Evolutionary conservation across 92 coral and sea anemone species (phyloP), one percentile per base, ranked within the genome.

Genomic region (Zoanthus gigantus): DNA sequence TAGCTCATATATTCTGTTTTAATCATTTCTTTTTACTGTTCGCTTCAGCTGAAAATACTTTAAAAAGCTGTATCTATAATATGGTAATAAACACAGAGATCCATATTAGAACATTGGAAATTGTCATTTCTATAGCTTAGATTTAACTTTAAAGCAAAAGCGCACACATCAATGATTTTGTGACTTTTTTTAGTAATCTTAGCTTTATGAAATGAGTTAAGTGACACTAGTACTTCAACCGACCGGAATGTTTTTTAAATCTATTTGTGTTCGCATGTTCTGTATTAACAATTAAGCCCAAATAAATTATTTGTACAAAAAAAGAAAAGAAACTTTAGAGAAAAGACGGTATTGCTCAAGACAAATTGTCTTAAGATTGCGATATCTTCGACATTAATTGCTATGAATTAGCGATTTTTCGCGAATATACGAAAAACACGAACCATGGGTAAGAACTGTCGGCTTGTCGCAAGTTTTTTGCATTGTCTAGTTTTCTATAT

Each of bases 41-140:
- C 46, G 4, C 23, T 15, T 18, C 78, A 74, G 78, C 78, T 74
- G 78, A 74, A 72, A 44, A 45, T 31, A 75, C n/a, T 3, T 17
- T 4, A 9, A 4, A 17, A 17, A 17, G 23, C 6, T 17, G 23
- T 16, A 18, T 63, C 23, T 10, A 63, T 6, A n/a, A 16, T 7
- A 8, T 28, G 8, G 69, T 63, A 63, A 18, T 50, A 50, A 50
- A 50, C 12, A 63, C 2, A 63, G 2, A n/a, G 9, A 63, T 9
- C 31, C 17, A 4, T 18, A 63, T 16, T 63, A 16, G 69, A n/a
- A 5, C 31, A 63, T 63, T 63, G 17, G 69, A 63, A 63, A 63
- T 1, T n/a, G 30, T 63, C 69, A 63, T 63, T 1, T 63, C 31
- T 63, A 9, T 1, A 17, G 3, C 31, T 63, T 63, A 4, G 9